Conservation (phyloP, 2,113 vertebrate genomes). For the Tor tambroides region DNA sequence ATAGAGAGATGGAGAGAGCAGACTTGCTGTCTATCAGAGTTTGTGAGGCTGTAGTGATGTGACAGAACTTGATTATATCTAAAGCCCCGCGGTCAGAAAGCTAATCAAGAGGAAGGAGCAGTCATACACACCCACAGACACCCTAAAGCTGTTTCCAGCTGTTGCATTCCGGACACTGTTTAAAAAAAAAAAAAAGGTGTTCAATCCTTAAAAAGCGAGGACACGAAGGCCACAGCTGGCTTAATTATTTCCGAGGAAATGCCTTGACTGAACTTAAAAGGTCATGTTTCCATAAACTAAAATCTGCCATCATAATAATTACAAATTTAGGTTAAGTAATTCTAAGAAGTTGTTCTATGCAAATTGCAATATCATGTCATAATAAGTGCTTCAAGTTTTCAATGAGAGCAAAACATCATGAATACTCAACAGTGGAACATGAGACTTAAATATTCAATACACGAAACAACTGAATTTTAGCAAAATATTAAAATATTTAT, state of each 20-base stretch:
- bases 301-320: not conserved
- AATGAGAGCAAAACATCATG: not conserved
- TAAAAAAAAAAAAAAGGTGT: not conserved
- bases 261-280: not conserved
- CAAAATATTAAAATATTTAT: not conserved
- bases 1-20: not conserved
- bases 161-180: slow-evolving; percentile 33
- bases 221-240: not conserved
- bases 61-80: slow-evolving; percentile 17
- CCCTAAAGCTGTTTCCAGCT: slow-evolving; percentile 36
- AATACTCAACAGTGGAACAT: not conserved
- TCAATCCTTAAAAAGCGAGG: not conserved
- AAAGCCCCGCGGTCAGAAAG: slow-evolving; percentile 30
- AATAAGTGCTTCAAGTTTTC: not conserved
- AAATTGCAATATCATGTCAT: not conserved
- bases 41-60: slow-evolving; percentile 3
- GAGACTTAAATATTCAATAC: not conserved
- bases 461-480: not conserved
- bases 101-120: slow-evolving; percentile 42
- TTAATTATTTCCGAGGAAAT: not conserved
- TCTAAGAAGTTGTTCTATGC: not conserved
- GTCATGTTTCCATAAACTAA: not conserved
- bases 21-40: not conserved
- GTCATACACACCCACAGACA: slow-evolving; percentile 38
- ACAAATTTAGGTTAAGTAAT: not conserved